Evolutionary conservation across 2,797 vertebrate species (phyloP).

Genomic region (Mycteria americana): DNA sequence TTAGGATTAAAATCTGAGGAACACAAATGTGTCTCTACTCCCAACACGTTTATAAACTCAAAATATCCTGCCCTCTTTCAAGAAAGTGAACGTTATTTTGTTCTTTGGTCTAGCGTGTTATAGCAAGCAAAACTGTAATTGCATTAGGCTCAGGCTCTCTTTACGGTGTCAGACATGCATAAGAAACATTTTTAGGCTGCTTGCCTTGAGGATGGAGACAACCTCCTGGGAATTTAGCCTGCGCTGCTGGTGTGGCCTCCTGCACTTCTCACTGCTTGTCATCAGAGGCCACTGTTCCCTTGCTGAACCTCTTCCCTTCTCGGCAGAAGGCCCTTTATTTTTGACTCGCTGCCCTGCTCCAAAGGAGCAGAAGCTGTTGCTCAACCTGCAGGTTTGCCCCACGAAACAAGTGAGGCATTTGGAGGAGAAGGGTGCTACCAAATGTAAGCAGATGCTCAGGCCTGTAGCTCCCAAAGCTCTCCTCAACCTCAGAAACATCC

Average conservation of each 20-base stretch:
- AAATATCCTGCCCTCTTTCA: not conserved
- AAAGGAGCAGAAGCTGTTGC: not conserved
- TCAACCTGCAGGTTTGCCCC: not conserved
- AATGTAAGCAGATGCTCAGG: not conserved
- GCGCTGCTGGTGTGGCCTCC: not conserved
- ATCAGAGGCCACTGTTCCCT: constrained; percentile 63
- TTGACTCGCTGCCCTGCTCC: not conserved
- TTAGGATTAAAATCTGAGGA: not conserved
- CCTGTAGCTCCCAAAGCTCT: not conserved
- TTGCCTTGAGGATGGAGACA: not conserved
- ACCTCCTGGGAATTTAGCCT: not conserved
- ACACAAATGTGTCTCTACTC: not conserved
- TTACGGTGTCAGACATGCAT: fast-evolving
- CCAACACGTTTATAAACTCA: not conserved
- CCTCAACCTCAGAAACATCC: not conserved
- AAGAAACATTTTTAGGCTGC: not conserved
- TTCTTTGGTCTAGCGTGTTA: not conserved
- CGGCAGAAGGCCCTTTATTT: not conserved
- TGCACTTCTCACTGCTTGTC: constrained; percentile 43
- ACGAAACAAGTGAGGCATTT: not conserved
- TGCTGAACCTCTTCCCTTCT: not conserved
- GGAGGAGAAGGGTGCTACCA: not conserved
- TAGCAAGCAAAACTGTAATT: not conserved
- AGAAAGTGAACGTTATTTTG: not conserved
- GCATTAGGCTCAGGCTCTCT: not conserved